A percentile compares a stretch with the other conserved stretches of the same genome.
These are phyloP conservation scores for Hippoglossus stenolepis DNA, from an alignment of 2,113 vertebrate species.

Conservation along the genomic window DNA sequence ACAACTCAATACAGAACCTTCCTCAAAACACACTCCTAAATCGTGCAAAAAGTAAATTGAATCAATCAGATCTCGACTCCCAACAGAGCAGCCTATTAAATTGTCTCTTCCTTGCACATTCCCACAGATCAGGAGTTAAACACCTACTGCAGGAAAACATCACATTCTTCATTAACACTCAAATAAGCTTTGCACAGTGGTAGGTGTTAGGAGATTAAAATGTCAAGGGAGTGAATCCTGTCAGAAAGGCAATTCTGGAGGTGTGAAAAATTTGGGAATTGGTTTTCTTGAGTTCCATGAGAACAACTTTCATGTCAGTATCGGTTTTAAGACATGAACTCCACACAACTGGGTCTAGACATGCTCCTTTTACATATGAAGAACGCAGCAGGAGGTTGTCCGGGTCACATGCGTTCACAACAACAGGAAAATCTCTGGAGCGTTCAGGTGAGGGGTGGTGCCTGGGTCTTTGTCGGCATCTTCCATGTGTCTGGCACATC, in stretches of 20 bases:
- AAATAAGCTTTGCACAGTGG: neutral
- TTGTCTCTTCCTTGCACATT: slow-evolving; percentile 12
- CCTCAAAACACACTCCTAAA: slow-evolving; percentile 11
- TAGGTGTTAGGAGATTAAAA: neutral
- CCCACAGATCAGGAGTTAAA: neutral
- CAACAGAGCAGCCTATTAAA: slow-evolving; percentile 7
- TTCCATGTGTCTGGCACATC: too few relatives aligned
- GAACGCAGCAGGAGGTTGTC: too few relatives aligned
- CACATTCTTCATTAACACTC: slow-evolving; percentile 12
- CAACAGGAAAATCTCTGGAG: too few relatives aligned
- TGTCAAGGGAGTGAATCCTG: slow-evolving; percentile 2
- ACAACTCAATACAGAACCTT: slow-evolving; percentile 47
- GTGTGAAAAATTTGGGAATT: neutral
- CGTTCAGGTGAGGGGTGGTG: too few relatives aligned
- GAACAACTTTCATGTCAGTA: neutral
- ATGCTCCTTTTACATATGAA: too few relatives aligned
- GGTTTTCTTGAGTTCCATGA: too few relatives aligned
- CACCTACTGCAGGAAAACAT: neutral
- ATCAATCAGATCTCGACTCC: slow-evolving; percentile 18
- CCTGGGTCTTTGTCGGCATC: too few relatives aligned
- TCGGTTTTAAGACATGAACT: too few relatives aligned
- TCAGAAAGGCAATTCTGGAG: neutral
- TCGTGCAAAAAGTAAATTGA: slow-evolving; percentile 27
- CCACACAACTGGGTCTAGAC: too few relatives aligned
- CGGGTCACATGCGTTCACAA: too few relatives aligned